Evolutionary conservation across 35 echinoderm and acorn worm species (phyloP), one percentile per base, ranked within the genome.

Genomic region (Lytechinus variegatus): DNA sequence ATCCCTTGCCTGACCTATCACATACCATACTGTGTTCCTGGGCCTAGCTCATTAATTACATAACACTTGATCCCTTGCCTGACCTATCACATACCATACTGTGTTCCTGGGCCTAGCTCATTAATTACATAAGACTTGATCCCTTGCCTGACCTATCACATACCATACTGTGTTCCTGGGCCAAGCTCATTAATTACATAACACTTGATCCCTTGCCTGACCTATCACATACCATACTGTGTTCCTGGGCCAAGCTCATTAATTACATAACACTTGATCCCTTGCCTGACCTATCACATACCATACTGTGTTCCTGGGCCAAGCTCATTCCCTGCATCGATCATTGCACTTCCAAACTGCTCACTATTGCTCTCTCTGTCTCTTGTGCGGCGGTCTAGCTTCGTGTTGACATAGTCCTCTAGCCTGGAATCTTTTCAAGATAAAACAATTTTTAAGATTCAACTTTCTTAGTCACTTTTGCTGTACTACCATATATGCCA

Each of bases 261-360:
- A 71, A 71, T 71, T 5, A 19, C n/a, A 58, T 58, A 4, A 13
- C 9, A 58, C 9, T 58, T 13, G 56, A 58, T 4, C 0, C 33
- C 33, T 44, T 44, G 10, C 57, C 57, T 60, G 57, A 60, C 10
- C 10, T 60, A 3, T 24, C 0, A n/a, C 88, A 10, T 54, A 90
- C 88, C 98, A 99, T 99, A 99, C 56, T 97, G 97, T 87, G 98
- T 99, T 44, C 98, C 98, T 89, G 98, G 97, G 61, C 98, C 98
- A 9, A 99, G 61, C 14, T 99, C 98, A 87, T 97, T 99, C 9
- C 98, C 98, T 12, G 95, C 96, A 10, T 98, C 97, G 2, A 98
- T 87, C 91, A 98, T 95, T 6, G 96, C 94, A 53, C 79, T 44
- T 4, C 96, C 97, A 21, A 97, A 92, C 52, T 53, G 29, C 51